Evolutionary conservation across 23 tunicate species (phyloP).

Genomic region (Phallusia fumigata): DNA sequence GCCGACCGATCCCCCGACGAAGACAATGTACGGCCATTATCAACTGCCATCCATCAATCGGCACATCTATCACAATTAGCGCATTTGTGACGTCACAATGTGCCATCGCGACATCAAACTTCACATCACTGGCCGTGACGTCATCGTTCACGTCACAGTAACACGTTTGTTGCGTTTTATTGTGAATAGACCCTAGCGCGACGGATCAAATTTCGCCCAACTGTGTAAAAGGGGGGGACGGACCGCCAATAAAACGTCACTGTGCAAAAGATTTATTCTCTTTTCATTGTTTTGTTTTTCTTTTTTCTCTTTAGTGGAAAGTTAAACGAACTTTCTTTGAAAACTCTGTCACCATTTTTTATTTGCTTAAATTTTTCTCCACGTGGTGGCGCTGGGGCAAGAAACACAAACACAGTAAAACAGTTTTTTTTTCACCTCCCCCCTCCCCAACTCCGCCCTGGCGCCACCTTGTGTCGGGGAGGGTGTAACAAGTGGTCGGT

Average conservation of each 20-base stretch:
- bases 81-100: conserved; percentile 24
- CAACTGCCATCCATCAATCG: conserved; percentile 96
- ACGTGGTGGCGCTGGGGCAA: too few relatives aligned
- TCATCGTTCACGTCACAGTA: conserved; percentile 6
- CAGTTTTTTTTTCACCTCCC: not conserved
- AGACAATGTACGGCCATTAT: conserved; percentile 91
- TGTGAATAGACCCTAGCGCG: not conserved
- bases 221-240: not conserved
- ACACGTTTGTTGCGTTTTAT: conserved; percentile 1
- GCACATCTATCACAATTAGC: conserved; percentile 67
- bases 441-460: not conserved
- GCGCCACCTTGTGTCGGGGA: not conserved
- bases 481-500: not conserved
- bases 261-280: not conserved
- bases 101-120: conserved; percentile 18
- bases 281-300: not conserved
- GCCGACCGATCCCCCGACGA: conserved; percentile 60
- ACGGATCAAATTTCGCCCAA: not conserved
- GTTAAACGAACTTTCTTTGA: not conserved
- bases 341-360: too few relatives aligned
- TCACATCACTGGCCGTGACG: conserved; percentile 3
- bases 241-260: not conserved
- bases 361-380: too few relatives aligned
- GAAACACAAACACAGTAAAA: not conserved
- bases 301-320: not conserved